Evolutionary conservation across 2,797 vertebrate species (phyloP).

Genomic region (Anableps anableps): DNA sequence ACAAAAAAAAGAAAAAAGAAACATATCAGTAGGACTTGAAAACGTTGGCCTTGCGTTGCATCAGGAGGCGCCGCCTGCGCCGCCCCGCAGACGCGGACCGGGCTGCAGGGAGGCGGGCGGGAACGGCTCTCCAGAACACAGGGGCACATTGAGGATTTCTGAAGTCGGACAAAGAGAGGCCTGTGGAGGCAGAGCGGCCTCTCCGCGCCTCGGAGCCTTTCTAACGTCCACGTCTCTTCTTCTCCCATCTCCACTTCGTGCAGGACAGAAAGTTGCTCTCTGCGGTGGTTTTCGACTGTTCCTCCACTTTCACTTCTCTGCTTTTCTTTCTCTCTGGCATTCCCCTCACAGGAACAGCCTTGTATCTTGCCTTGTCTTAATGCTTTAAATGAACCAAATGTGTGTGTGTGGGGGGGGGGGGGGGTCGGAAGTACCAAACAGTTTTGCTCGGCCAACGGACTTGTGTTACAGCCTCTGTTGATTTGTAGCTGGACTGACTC

Average conservation of each 20-base stretch:
- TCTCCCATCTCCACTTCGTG: slow-evolving; percentile 89
- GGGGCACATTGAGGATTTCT: slow-evolving; percentile 20
- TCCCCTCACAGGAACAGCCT: slow-evolving; percentile 91
- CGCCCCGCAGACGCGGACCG: slow-evolving; percentile 4
- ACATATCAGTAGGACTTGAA: slow-evolving; percentile 89
- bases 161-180: slow-evolving; percentile 23
- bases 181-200: slow-evolving; percentile 9
- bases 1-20: slow-evolving; percentile 51
- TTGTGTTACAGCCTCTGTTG: slow-evolving; percentile 86
- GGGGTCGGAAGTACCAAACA: slow-evolving; percentile 95
- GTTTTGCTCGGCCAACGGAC: slow-evolving; percentile 81
- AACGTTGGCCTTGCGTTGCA: slow-evolving; percentile 76
- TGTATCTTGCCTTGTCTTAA: slow-evolving; percentile 99
- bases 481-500: slow-evolving; percentile 88
- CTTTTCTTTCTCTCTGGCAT: slow-evolving; percentile 78
- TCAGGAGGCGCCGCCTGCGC: slow-evolving; percentile 1
- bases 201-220: not conserved
- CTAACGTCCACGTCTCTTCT: slow-evolving; percentile 80
- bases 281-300: slow-evolving; percentile 91
- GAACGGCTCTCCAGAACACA: slow-evolving; percentile 37
- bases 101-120: slow-evolving; percentile 30
- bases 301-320: slow-evolving; percentile 52
- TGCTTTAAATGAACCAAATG: slow-evolving; percentile 99
- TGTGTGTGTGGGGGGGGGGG: too few species aligned
- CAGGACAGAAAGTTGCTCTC: slow-evolving; percentile 90